Base-by-base conservation (phyloP, 2,888 invertebrate genomes). In the Agrochola litura region DNA sequence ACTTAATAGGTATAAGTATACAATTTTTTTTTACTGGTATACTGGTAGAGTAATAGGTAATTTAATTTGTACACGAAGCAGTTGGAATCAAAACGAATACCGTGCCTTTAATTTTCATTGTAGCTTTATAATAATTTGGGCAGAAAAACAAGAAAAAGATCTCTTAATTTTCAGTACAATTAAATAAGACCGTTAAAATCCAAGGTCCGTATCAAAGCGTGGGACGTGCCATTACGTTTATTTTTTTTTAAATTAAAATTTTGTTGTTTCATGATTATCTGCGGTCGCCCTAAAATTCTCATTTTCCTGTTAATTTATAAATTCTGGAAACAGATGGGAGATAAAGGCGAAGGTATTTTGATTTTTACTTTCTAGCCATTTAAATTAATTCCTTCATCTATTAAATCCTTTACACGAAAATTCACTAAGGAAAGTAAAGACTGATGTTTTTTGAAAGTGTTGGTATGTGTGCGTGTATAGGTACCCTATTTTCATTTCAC, bases 201-300 rank as follows among this genome's bases (percentile, higher is more conserved):
- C 41, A 41, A 8, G 22, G 58, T 58, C 30, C 41, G 25, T 46
- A 30, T 60, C 43, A 63, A 81, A 68, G 67, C 46, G 73, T 60
- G 58, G 52, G 49, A 69, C 6, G 49, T 41, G 25, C 43, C 52
- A 58, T 61, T 46, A 61, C 60, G n/a, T 73, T 43, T 63, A 66
- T 67, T 76, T 61, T 65, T 25, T 52, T 71, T 54, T 69, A 10
- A 54, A 71, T 75, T 52, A 68, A 72, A 52, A 66, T 68, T 19
- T 60, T 76, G 56, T 82, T 79, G 25, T 65, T 77, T 79, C 56
- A 65, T 81, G 19, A 80, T 81, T 77, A 73, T 72, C 67, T 73
- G 16, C n/a, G 60, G 56, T 30, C 37, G 25, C 19, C n/a, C 30
- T 46, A 25, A 74, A 77, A 73, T 58, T 67, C 41, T 61, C 25